Evolutionary conservation across 2,888 invertebrate genomes (phyloP).

Genomic region (Drosophila vallismaia): DNA sequence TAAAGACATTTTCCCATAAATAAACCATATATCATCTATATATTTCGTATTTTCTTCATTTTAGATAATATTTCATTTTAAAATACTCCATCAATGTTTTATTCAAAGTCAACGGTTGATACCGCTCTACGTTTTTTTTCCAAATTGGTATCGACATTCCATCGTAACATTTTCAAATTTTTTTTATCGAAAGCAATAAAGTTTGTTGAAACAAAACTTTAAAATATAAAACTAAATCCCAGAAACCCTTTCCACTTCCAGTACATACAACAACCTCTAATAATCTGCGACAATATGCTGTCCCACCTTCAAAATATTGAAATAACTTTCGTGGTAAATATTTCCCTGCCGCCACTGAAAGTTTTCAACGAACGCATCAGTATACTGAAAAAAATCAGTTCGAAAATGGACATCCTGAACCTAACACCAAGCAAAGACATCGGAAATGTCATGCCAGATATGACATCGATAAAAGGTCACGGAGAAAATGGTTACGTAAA

Average conservation of each 20-base stretch:
- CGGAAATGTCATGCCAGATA: not conserved
- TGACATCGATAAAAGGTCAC: not conserved
- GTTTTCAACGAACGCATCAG: constrained; percentile 3
- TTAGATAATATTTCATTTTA: too few relatives aligned
- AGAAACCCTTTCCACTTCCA: not conserved
- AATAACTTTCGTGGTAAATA: constrained; percentile 2
- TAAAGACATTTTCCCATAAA: too few relatives aligned
- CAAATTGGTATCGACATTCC: too few relatives aligned
- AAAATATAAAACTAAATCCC: not conserved
- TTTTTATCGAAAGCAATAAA: too few relatives aligned
- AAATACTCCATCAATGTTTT: too few relatives aligned
- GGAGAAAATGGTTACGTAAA: not conserved
- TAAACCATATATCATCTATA: too few relatives aligned
- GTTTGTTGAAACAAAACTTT: too few relatives aligned
- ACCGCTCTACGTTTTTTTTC: too few relatives aligned
- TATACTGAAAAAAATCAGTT: not conserved
- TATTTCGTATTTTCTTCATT: too few relatives aligned
- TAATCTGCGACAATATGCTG: constrained; percentile 3
- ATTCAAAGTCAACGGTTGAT: too few relatives aligned
- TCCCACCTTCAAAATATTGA: not conserved
- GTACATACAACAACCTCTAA: constrained; percentile 17
- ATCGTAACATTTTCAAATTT: too few relatives aligned
- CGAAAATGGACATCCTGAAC: constrained; percentile 1
- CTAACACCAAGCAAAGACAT: not conserved
- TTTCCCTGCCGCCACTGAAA: constrained; percentile 1